Evolutionary conservation across 1,140 invertebrate species (phyloP).

Genomic region (Stenopsyche tienmushanensis): DNA sequence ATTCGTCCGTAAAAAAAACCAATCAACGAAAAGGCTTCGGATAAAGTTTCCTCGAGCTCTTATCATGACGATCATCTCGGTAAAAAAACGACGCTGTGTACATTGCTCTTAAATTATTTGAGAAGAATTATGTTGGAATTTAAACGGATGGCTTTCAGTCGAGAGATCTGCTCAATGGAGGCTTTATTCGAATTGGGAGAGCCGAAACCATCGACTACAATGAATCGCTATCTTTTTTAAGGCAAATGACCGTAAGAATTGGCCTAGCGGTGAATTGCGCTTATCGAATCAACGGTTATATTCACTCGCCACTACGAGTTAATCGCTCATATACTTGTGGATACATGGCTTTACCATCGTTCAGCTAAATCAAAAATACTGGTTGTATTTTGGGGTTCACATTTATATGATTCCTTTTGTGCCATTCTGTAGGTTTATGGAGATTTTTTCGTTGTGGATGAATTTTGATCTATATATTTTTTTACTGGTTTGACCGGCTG

Average conservation of each 20-base stretch:
- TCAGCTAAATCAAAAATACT: neutral
- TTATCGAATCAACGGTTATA: slow-evolving; percentile 20
- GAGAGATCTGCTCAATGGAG: slow-evolving; percentile 1
- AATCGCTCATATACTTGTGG: neutral
- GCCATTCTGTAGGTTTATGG: neutral
- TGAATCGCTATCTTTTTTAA: slow-evolving; percentile 13
- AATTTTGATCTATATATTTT: too few species aligned
- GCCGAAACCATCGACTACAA: slow-evolving; percentile 10
- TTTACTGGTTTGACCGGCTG: too few species aligned
- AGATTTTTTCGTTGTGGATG: neutral
- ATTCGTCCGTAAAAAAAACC: too few species aligned
- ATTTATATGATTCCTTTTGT: neutral
- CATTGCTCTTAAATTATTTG: too few species aligned
- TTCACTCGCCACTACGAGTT: neutral
- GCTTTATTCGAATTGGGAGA: slow-evolving; percentile 12
- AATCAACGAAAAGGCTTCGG: too few species aligned
- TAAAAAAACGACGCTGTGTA: too few species aligned
- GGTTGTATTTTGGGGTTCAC: neutral
- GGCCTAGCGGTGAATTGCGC: slow-evolving; percentile 20
- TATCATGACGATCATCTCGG: too few species aligned
- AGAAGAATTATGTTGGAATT: too few species aligned
- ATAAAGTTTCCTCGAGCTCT: too few species aligned
- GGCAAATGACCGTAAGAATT: slow-evolving; percentile 22
- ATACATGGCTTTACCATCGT: neutral
- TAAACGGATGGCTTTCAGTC: too few species aligned